A percentile compares a stretch with the other conserved stretches of the same genome.
These are phyloP conservation scores for Toxotes jaculatrix DNA, from an alignment of 2,113 vertebrate genomes.

Conservation along the genomic window DNA sequence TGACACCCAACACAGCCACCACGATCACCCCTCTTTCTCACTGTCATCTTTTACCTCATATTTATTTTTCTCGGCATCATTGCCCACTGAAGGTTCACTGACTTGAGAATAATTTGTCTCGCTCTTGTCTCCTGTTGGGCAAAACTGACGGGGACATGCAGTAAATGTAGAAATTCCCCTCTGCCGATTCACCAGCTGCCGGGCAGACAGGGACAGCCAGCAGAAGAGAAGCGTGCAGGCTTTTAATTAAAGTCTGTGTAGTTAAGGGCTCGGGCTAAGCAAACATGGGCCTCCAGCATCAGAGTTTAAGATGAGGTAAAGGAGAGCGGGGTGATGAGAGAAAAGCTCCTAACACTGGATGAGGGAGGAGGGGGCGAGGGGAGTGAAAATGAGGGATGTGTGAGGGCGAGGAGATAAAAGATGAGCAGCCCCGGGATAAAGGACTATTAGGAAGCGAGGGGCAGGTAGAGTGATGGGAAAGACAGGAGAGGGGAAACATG, in stretches of 20 bases:
- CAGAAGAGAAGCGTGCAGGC: slow-evolving; percentile 60
- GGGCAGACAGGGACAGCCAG: slow-evolving; percentile 43
- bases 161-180: slow-evolving; percentile 22
- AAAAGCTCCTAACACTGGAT: slow-evolving; percentile 15
- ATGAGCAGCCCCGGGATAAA: slow-evolving; percentile 37
- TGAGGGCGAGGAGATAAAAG: slow-evolving; percentile 47
- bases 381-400: slow-evolving; percentile 38
- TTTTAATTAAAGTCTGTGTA: slow-evolving; percentile 82
- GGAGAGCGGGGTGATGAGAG: slow-evolving; percentile 40
- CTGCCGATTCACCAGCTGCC: slow-evolving; percentile 61
- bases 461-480: slow-evolving; percentile 51
- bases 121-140: background rate
- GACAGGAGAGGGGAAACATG: background rate
- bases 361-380: background rate
- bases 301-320: slow-evolving; percentile 66
- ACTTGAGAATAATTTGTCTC: background rate
- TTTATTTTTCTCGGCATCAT: background rate
- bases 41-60: slow-evolving; percentile 10
- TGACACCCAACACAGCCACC: background rate
- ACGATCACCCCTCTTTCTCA: background rate
- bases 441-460: slow-evolving; percentile 19
- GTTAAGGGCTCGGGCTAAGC: slow-evolving; percentile 72
- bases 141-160: background rate
- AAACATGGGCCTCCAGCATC: slow-evolving; percentile 77
- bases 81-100: background rate